Base-by-base conservation (phyloP, 2,797 vertebrate species). In the Brotula barbata region DNA sequence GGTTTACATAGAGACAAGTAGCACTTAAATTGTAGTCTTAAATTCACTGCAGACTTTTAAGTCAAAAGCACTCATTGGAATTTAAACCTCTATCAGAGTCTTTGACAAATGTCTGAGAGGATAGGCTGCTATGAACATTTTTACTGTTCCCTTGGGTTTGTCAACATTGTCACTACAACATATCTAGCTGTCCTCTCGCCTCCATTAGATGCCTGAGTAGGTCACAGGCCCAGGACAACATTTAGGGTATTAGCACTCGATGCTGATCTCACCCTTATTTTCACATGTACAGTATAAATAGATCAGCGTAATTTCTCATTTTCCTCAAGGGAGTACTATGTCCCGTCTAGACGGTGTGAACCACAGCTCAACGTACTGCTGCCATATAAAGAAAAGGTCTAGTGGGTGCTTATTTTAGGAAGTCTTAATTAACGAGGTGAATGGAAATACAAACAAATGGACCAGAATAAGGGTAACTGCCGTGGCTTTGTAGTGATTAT, bases 281-380 rank as follows among this genome's bases (percentile, higher is more conserved):
- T 48, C 28, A 40, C 5, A 19, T 5, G 0, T 68, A n/a, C n/a
- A n/a, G n/a, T n/a, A 82, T 64, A 75, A 81, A 82, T 85, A 78
- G 71, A 13, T 34, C 16, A 1, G 15, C 57, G 67, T 69, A 60
- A 74, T 80, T 75, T 65, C 54, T 71, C 28, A 50, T 71, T 68
- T 78, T 49, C 62, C 52, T 31, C 2, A 1, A 40, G 49, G 54
- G 60, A 71, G 67, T 49, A 43, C 28, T 33, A 53, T 48, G 39
- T 49, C 20, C 21, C 39, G 34, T 23, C 20, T 14, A 19, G 39
- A 23, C 14, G 0, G 19, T 19, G 37, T 46, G 54, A 73, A 52
- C 36, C 49, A 59, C 8, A 46, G 17, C 41, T 51, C n/a, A 39
- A 45, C 31, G 54, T 20, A 23, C 14, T 33, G 6, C 2, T 3